phyloP scores from a whole-genome alignment of 2,888 invertebrate species.

The Mesorhabditis spiculigera region DNA sequence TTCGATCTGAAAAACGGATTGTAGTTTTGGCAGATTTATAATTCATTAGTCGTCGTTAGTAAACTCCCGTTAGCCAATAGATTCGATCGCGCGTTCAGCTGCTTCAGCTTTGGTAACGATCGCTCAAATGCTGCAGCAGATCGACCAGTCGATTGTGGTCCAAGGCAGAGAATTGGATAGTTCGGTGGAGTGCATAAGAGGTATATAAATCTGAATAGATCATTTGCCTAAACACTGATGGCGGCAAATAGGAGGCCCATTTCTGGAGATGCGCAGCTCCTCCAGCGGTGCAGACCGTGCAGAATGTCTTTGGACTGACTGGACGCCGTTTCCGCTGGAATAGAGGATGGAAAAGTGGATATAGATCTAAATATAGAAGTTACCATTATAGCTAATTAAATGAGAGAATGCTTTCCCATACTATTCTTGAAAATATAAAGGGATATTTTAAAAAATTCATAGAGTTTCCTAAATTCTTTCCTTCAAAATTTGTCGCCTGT shows the following conservation, averaged over 20 bases:
- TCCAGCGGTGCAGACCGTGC: constrained; percentile 24
- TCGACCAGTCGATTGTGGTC: constrained; percentile 29
- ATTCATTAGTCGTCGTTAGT: neutral
- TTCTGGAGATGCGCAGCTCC: constrained; percentile 22
- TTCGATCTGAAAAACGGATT: constrained; percentile 25
- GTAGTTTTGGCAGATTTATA: neutral
- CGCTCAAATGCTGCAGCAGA: constrained; percentile 29
- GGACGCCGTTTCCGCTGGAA: constrained; percentile 29
- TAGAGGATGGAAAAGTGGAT: constrained; percentile 22
- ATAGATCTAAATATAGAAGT: neutral
- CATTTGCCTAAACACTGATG: constrained; percentile 24
- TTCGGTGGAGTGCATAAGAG: neutral
- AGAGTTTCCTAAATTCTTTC: too few relatives aligned
- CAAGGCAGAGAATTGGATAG: constrained; percentile 19
- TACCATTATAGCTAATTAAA: neutral
- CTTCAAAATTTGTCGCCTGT: too few relatives aligned
- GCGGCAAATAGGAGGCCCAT: constrained; percentile 31
- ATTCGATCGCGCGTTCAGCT: constrained; percentile 22
- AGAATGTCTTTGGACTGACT: constrained; percentile 27
- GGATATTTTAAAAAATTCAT: too few relatives aligned
- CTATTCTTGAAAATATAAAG: too few relatives aligned
- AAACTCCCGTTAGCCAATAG: constrained; percentile 28
- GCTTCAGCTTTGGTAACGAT: constrained; percentile 17
- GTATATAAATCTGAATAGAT: constrained; percentile 9
- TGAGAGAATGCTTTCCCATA: neutral